Conservation (phyloP, 2,888 invertebrate genomes). For the Eristalis pertinax region DNA sequence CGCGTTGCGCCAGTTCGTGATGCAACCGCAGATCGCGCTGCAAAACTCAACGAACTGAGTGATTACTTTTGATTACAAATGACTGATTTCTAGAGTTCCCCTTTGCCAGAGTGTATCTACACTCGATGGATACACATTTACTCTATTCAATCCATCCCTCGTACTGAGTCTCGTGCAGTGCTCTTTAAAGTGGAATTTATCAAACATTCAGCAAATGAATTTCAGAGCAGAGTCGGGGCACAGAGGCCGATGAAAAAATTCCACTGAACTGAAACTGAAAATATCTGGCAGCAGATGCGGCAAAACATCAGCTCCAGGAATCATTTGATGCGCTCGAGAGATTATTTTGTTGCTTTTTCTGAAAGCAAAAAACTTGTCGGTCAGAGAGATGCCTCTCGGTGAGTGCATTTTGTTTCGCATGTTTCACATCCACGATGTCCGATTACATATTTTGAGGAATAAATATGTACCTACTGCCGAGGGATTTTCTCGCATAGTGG, state of each 20-base stretch:
- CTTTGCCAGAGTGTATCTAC: not conserved
- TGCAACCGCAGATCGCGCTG: conserved; percentile 19
- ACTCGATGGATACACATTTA: not conserved
- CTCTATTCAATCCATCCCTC: not conserved
- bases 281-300: not conserved
- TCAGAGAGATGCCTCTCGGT: not conserved
- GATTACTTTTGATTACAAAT: conserved; percentile 28
- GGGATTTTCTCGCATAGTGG: too few species aligned
- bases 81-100: conserved; percentile 1
- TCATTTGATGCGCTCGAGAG: not conserved
- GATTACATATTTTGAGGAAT: too few species aligned
- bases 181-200: not conserved
- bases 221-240: not conserved
- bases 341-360: not conserved
- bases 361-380: not conserved
- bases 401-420: not conserved
- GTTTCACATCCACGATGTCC: too few species aligned
- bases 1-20: conserved; percentile 13
- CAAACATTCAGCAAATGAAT: not conserved
- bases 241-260: not conserved
- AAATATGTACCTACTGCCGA: too few species aligned
- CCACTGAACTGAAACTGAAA: not conserved
- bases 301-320: not conserved
- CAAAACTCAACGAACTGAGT: conserved; percentile 36
- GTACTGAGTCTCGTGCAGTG: not conserved